phyloP scores from a whole-genome alignment of 1,140 invertebrate species.

The Drosophila pseudoobscura region DNA sequence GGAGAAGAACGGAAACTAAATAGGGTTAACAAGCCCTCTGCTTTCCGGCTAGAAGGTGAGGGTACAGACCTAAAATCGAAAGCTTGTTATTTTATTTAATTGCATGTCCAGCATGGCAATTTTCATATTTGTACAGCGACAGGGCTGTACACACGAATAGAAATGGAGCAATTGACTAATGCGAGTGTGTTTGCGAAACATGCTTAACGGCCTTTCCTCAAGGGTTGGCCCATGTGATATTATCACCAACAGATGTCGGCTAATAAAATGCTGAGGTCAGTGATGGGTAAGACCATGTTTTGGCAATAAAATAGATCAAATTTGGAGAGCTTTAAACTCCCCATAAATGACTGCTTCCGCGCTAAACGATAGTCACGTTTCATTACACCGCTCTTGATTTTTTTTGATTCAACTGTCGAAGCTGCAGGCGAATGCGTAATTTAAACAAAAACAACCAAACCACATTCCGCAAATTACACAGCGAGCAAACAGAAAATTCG shows the following conservation, averaged over 20 bases:
- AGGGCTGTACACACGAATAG: not conserved
- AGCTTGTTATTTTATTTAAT: conserved; percentile 52
- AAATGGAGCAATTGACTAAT: not conserved
- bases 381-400: not conserved
- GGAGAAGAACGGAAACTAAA: conserved; percentile 38
- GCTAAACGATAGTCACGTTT: conserved; percentile 10
- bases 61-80: conserved; percentile 31
- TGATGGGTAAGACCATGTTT: too few species aligned
- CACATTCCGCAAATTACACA: conserved; percentile 37
- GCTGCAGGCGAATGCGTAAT: conserved; percentile 33
- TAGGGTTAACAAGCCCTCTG: conserved; percentile 30
- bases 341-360: not conserved
- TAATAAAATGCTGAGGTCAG: too few species aligned
- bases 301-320: not conserved
- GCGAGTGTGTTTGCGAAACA: not conserved
- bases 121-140: conserved; percentile 44
- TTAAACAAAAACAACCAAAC: not conserved
- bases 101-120: conserved; percentile 35
- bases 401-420: conserved; percentile 5
- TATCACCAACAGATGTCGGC: too few species aligned
- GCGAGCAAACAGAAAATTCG: conserved; percentile 34
- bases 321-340: not conserved
- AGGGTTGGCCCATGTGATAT: too few species aligned
- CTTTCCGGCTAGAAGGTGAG: not conserved
- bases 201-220: too few species aligned